These are phyloP conservation scores for Halisarca cf. caerulea DNA, from an alignment of 37 sponge, comb jelly and placozoan species.

Conservation along the genomic window DNA sequence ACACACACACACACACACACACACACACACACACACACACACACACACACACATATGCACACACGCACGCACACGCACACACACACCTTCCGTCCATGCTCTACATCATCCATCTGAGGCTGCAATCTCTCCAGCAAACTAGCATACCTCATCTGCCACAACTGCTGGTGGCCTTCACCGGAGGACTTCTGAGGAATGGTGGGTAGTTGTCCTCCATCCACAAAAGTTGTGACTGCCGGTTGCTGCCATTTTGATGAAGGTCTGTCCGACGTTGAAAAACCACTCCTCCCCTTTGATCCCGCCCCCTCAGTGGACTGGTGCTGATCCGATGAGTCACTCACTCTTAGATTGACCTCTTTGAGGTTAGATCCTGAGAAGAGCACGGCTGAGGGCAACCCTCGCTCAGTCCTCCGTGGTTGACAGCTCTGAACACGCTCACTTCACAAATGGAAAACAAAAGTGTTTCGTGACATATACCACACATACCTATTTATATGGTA, in stretches of 20 bases:
- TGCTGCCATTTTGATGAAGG: background rate
- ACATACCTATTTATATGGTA: background rate
- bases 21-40: too few species aligned
- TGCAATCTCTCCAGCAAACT: background rate
- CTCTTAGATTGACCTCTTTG: background rate
- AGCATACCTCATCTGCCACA: background rate
- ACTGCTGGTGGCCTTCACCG: background rate
- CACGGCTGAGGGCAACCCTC: background rate
- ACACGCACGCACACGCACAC: background rate
- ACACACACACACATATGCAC: too few species aligned
- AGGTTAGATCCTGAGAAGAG: constrained; percentile 3
- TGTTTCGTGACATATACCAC: background rate
- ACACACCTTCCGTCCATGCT: too few species aligned
- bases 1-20: too few species aligned
- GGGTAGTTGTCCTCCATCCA: background rate
- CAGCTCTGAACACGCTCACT: background rate
- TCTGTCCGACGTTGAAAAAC: background rate
- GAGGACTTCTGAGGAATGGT: background rate
- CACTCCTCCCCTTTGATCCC: too few species aligned
- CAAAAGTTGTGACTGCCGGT: background rate
- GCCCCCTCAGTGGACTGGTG: too few species aligned
- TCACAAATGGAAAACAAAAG: background rate
- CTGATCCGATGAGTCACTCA: background rate
- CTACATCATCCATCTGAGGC: too few species aligned
- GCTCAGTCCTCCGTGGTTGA: background rate